Percentiles rank a stretch among this genome's conserved stretches.
phyloP scores from a whole-genome alignment of 2,113 vertebrate species.

The Fregata magnificens region DNA sequence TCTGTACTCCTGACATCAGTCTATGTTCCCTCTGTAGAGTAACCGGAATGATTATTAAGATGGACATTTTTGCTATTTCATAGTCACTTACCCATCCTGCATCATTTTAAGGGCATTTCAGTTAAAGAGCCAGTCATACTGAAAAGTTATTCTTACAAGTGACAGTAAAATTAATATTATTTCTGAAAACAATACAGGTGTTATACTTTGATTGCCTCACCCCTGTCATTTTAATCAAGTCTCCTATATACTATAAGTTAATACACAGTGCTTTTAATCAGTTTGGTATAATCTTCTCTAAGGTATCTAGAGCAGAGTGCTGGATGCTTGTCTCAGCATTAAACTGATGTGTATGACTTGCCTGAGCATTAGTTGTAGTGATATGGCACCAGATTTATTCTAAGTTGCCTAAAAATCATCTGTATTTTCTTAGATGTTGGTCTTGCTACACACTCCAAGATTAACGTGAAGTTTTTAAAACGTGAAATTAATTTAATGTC shows the following conservation, averaged over 20 bases:
- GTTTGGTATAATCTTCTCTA: neutral
- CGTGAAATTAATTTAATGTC: neutral
- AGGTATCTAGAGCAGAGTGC: neutral
- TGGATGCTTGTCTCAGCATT: neutral
- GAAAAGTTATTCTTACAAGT: neutral
- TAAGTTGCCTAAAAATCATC: neutral
- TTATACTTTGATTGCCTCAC: neutral
- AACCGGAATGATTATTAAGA: too few relatives aligned
- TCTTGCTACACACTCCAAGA: neutral
- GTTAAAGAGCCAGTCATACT: neutral
- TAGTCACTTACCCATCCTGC: neutral
- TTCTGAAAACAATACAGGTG: neutral
- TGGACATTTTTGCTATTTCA: neutral
- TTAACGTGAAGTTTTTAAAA: neutral
- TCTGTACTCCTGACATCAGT: neutral
- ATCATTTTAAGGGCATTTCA: neutral
- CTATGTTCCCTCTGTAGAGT: neutral
- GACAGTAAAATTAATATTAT: neutral
- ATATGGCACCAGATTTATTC: neutral
- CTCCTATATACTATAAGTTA: neutral
- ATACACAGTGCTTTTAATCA: neutral
- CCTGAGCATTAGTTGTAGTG: neutral
- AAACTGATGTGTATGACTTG: rapidly evolving
- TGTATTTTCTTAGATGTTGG: neutral
- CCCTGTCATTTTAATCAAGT: neutral